phyloP scores from a whole-genome alignment of 2,113 vertebrate species.

The Anseranas semipalmata region DNA sequence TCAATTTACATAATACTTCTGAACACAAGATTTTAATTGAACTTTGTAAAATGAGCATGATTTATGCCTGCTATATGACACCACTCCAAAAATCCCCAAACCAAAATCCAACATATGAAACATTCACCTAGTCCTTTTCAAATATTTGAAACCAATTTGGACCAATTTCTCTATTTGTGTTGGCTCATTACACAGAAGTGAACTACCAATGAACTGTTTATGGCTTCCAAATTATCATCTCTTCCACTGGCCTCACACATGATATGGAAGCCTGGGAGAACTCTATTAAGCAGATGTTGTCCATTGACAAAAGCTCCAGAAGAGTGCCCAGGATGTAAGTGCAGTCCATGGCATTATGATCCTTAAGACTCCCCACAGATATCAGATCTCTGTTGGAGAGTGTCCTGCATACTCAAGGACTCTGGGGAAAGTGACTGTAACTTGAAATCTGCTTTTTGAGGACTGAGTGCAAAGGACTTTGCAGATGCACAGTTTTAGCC shows the following conservation, averaged over 20 bases:
- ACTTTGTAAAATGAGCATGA: background rate
- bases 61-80: background rate
- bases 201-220: background rate
- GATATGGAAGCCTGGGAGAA: background rate
- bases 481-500: background rate
- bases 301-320: background rate
- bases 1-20: background rate
- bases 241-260: background rate
- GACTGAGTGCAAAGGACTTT: background rate
- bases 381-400: background rate
- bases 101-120: background rate
- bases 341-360: background rate
- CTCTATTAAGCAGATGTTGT: background rate
- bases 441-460: background rate
- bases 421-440: background rate
- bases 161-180: background rate
- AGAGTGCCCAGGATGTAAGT: background rate
- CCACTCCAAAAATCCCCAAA: background rate
- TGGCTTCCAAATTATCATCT: background rate
- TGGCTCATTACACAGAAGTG: background rate
- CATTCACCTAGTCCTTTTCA: background rate
- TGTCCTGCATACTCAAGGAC: background rate
- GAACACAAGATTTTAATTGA: slow-evolving; percentile 18
- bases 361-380: background rate
- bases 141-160: background rate